phyloP scores from a whole-genome alignment of 2,797 vertebrate genomes.

The Leontocebus nigricollis region DNA sequence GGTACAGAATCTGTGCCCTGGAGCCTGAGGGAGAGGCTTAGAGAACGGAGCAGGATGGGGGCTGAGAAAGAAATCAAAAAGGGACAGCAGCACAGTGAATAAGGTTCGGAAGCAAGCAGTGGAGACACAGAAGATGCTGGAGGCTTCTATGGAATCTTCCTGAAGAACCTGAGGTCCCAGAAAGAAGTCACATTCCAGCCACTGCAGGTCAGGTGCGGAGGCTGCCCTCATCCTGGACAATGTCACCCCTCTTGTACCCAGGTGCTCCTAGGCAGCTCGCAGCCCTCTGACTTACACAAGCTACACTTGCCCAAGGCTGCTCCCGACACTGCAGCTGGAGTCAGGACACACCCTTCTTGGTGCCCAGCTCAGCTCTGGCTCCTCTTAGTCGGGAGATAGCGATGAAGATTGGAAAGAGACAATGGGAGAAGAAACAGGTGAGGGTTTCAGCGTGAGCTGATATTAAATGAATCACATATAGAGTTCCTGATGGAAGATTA shows the following conservation, averaged over 20 bases:
- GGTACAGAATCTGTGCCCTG: background rate
- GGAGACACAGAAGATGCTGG: background rate
- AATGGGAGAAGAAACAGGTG: background rate
- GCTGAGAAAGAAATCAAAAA: background rate
- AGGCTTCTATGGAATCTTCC: background rate
- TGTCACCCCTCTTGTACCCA: background rate
- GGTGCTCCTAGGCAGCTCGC: background rate
- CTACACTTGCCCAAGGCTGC: background rate
- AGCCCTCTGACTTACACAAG: background rate
- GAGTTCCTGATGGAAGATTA: background rate
- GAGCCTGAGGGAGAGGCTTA: background rate
- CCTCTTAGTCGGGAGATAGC: background rate
- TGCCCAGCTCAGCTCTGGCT: background rate
- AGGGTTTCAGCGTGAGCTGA: background rate
- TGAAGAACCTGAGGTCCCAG: background rate
- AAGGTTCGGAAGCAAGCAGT: background rate
- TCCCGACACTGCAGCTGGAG: too few species aligned
- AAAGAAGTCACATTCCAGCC: background rate
- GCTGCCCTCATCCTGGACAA: background rate
- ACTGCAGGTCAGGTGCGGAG: background rate
- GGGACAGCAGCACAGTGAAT: background rate
- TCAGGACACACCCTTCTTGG: background rate
- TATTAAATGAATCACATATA: background rate
- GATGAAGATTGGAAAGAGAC: background rate
- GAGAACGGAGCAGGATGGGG: background rate